These are phyloP conservation scores for Mandrillus leucophaeus DNA, from an alignment of 2,113 vertebrate species.

Conservation along the genomic window DNA sequence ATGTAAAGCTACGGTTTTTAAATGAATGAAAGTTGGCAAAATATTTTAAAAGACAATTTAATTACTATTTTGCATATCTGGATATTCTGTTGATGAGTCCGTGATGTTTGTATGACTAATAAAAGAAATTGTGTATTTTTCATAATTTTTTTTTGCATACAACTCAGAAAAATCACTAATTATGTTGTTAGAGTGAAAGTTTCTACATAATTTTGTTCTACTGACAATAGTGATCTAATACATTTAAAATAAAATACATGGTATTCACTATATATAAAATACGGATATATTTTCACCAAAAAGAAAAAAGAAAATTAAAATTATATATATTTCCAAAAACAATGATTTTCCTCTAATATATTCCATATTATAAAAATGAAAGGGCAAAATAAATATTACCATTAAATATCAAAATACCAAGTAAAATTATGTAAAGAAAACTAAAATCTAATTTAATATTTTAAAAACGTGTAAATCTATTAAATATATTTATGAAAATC, in stretches of 20 bases:
- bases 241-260: neutral
- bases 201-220: neutral
- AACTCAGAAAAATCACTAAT: slow-evolving; percentile 3
- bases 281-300: neutral
- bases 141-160: neutral
- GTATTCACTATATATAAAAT: neutral
- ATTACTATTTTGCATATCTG: neutral
- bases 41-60: slow-evolving; percentile 18
- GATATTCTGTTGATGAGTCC: neutral
- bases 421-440: neutral
- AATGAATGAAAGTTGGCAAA: neutral
- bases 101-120: neutral
- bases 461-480: neutral
- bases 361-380: neutral
- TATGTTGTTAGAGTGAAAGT: neutral
- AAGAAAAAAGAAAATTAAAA: neutral
- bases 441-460: neutral
- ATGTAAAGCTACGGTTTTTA: neutral
- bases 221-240: neutral
- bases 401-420: neutral
- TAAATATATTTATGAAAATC: neutral
- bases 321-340: neutral
- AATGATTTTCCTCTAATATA: neutral
- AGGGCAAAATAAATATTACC: neutral
- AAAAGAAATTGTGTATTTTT: neutral